These are phyloP conservation scores for Chrysopilus asiliformis DNA, from an alignment of 2,888 invertebrate genomes.

Conservation along the genomic window DNA sequence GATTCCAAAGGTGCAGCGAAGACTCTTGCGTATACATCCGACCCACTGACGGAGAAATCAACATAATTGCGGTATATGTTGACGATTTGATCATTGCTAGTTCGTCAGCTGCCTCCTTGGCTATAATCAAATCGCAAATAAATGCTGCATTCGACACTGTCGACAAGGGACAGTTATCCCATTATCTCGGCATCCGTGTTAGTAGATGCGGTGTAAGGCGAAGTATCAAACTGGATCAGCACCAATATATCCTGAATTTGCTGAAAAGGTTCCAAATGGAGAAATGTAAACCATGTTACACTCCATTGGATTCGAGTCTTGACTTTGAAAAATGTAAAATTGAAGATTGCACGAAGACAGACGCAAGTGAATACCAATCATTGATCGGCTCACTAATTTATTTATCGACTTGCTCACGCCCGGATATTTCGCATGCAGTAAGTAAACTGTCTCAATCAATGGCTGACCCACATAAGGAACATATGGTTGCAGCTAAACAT, in stretches of 20 bases:
- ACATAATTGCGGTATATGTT: conserved; percentile 1
- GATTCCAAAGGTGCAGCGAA: too few species aligned
- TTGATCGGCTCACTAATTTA: conserved; percentile 14
- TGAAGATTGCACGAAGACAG: neutral
- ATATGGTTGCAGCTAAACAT: conserved; percentile 15
- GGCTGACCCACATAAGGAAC: conserved; percentile 16
- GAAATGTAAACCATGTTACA: conserved; percentile 4
- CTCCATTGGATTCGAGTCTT: conserved; percentile 7
- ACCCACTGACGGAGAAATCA: too few species aligned
- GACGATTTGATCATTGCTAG: too few species aligned
- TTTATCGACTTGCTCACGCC: conserved; percentile 9
- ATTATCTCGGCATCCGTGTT: too few species aligned
- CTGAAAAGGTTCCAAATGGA: neutral
- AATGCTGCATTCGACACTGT: too few species aligned
- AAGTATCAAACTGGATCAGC: neutral
- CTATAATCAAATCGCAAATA: too few species aligned
- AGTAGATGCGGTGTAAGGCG: neutral
- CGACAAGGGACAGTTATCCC: too few species aligned
- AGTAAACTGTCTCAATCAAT: conserved; percentile 15
- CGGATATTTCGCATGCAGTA: conserved; percentile 11
- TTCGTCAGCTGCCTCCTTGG: too few species aligned
- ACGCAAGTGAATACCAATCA: conserved; percentile 7
- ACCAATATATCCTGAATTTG: neutral
- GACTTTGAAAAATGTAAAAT: too few species aligned
- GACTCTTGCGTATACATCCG: too few species aligned